Evolutionary conservation across 2,888 invertebrate genomes (phyloP).

Genomic region (Morpho helenor): DNA sequence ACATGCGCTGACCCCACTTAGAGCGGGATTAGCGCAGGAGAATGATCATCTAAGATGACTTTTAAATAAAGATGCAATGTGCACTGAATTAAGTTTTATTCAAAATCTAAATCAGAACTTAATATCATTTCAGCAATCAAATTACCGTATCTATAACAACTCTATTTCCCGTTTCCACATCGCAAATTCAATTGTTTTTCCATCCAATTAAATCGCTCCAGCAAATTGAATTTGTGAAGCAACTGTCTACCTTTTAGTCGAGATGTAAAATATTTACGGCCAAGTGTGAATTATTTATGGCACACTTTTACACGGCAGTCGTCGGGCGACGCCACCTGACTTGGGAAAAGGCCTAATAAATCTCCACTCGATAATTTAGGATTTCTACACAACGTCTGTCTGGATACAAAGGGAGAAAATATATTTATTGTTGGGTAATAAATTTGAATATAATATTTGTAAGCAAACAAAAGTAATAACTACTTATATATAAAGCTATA

Average conservation of each 20-base stretch:
- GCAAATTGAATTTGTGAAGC: conserved; percentile 8
- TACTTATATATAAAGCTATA: too few species aligned
- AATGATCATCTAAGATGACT: too few species aligned
- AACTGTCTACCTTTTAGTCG: conserved; percentile 14
- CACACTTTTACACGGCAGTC: conserved; percentile 23
- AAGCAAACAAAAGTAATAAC: too few species aligned
- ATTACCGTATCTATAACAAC: background rate
- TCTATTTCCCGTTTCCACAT: background rate
- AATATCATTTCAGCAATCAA: background rate
- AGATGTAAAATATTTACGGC: conserved; percentile 29
- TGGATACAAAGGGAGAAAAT: background rate
- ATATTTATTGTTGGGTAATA: too few species aligned
- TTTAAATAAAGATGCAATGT: too few species aligned
- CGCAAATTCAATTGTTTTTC: conserved; percentile 11
- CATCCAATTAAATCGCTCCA: conserved; percentile 10
- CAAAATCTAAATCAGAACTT: too few species aligned
- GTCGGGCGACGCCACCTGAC: conserved; percentile 40
- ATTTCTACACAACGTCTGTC: conserved; percentile 46
- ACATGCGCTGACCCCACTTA: too few species aligned
- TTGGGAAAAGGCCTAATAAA: conserved; percentile 42
- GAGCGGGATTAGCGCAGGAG: too few species aligned
- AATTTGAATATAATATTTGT: too few species aligned
- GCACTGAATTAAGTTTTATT: too few species aligned
- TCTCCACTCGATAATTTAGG: conserved; percentile 57
- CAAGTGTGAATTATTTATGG: conserved; percentile 30